Evolutionary conservation across 37 sponge, comb jelly and placozoan genomes (phyloP), one percentile per base, ranked within the genome.

Genomic region (Beroe ovata): DNA sequence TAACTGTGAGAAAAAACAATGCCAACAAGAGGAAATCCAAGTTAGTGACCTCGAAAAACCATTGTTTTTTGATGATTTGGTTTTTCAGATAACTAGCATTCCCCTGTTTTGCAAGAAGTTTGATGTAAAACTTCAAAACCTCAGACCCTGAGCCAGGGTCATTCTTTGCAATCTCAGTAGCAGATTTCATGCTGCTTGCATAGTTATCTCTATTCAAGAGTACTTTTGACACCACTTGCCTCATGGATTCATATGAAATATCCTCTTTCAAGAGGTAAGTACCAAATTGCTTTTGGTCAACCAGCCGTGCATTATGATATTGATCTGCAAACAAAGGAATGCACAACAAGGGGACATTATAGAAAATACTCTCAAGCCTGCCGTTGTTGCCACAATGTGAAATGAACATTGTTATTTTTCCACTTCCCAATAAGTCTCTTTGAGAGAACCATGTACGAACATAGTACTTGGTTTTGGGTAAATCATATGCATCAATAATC

Each of bases 321-420:
- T 77, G 84, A 41, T 77, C 84, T 21, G 28, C 84, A 42, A 77
- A 77, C 6, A 77, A 54, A 23, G 84, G 84, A 22, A 77, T 42
- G 21, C 84, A 77, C 47, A 77, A 23, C 28, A 77, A 35, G 21
- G 84, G 84, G 0, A 77, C 84, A 1, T 42, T 8, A 29, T 77
- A 77, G 22, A 40, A 77, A 3, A 77, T 19, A 40, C 84, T 77
- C 23, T 77, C 84, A n/a, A 77, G 11, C 28, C 84, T 39, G 3
- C 84, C 84, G 23, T 77, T 77, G 21, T 77, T 77, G 6, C 84
- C 84, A 42, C 84, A 77, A 26, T 77, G 84, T 2, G 54, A 42
- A 54, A 77, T 40, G 47, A 77, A 77, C 18, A 77, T 14, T 30
- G 8, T 20, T 4, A 77, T 3, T 18, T 23, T 38, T 19, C 84